Base-by-base conservation (phyloP, 2,888 invertebrate species). In the Protula sp. region DNA sequence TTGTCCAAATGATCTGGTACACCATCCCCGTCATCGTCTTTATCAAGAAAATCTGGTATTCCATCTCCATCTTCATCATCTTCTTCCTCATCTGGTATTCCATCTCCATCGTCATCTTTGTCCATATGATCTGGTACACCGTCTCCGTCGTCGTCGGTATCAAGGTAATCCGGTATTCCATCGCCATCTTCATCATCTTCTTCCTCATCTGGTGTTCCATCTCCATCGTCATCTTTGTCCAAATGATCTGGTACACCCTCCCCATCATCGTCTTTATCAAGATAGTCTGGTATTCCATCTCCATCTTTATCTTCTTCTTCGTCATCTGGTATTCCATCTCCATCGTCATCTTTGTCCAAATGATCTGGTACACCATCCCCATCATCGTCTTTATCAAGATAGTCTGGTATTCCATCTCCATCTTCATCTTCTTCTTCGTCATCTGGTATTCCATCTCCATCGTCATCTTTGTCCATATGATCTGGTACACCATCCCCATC, bases 21-120 rank as follows among this genome's bases (percentile, higher is more conserved):
- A 19, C 77, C 77, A 67, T 77, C 75, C 1, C 77, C 75, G 60
- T 67, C 69, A 65, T 74, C 74, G 29, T 73, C 72, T 31, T 58
- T 47, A 26, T 66, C 64, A 24, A 47, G n/a, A 50, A 57, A 72
- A 52, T 71, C 55, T 62, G 76, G 75, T 14, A 77, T 75, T 47
- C 78, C 75, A 19, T 76, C 77, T 67, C 76, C 75, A 1, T 76
- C 74, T 59, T 67, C 70, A 65, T 74, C 74, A 47, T 70, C 64
- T 58, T 75, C 65, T 24, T 58, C 57, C 22, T 54, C 5, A 57
- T 66, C 69, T 1, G 77, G 75, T 30, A 78, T 74, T 22, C 77
- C 77, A 66, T 77, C 76, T 1, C 74, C 77, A 69, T 76, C 75
- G 14, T 59, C 63, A 57, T 75, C 75, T 70, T 65, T 57, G 69